These are phyloP conservation scores for Myotis pilosus DNA, from an alignment of 2,797 vertebrate species.

Conservation along the genomic window DNA sequence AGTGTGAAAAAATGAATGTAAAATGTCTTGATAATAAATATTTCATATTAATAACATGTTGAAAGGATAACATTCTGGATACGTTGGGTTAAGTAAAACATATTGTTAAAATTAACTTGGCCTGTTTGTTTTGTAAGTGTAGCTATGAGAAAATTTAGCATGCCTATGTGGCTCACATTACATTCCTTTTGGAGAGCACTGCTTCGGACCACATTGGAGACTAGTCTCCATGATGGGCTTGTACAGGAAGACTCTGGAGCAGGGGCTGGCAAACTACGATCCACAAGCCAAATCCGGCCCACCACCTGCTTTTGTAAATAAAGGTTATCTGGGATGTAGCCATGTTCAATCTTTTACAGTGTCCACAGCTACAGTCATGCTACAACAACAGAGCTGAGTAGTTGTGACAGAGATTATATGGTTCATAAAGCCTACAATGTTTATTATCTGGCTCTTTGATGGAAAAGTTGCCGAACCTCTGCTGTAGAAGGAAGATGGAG, in stretches of 20 bases:
- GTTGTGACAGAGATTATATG: not conserved
- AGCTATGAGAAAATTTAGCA: not conserved
- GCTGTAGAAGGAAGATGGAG: not conserved
- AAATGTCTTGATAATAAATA: not conserved
- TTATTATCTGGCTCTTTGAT: not conserved
- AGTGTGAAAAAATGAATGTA: not conserved
- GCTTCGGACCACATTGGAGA: not conserved
- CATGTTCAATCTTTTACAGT: not conserved
- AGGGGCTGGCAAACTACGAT: not conserved
- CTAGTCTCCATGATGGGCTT: not conserved
- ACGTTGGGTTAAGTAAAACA: not conserved
- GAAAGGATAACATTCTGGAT: not conserved
- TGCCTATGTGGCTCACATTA: not conserved
- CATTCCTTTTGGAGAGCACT: not conserved
- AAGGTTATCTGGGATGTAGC: not conserved
- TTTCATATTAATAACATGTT: not conserved
- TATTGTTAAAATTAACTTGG: conserved; percentile 5
- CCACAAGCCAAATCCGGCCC: not conserved
- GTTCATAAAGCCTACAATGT: not conserved
- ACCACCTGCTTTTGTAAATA: not conserved
- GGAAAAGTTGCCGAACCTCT: not conserved
- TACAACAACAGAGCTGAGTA: not conserved
- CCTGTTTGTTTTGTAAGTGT: not conserved
- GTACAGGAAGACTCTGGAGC: not conserved
- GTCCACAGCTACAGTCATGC: not conserved